Evolutionary conservation across 2,888 invertebrate species (phyloP).

Genomic region (Busseola fusca): DNA sequence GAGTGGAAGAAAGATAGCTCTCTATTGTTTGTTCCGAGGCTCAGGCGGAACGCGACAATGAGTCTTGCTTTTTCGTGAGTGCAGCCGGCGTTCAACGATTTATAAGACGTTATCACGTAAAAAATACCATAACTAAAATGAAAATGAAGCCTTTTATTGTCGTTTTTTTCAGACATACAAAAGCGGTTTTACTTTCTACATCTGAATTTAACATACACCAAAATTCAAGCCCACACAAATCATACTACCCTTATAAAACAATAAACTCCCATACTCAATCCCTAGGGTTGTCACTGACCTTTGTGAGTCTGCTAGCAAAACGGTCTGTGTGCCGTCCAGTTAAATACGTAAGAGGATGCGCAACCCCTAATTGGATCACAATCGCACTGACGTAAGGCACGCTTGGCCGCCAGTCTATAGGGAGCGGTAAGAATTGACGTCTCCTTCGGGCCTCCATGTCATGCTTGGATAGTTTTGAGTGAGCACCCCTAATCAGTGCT

Average conservation of each 20-base stretch:
- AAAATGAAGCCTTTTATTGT: background rate
- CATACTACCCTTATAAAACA: conserved; percentile 57
- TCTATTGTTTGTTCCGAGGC: too few species aligned
- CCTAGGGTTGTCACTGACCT: conserved; percentile 62
- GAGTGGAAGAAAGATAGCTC: too few species aligned
- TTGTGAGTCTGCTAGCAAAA: conserved; percentile 68
- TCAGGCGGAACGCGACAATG: too few species aligned
- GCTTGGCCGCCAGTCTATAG: conserved; percentile 71
- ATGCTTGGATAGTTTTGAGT: conserved; percentile 71
- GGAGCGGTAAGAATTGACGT: conserved; percentile 71
- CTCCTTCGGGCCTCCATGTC: conserved; percentile 70
- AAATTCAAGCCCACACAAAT: conserved; percentile 29
- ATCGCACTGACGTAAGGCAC: conserved; percentile 81
- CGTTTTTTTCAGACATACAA: background rate
- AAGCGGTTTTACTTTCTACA: background rate
- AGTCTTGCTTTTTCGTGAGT: too few species aligned
- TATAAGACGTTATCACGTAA: too few species aligned
- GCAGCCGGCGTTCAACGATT: too few species aligned
- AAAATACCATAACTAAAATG: too few species aligned
- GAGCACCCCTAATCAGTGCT: conserved; percentile 63
- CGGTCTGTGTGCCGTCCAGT: conserved; percentile 80
- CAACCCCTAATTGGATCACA: conserved; percentile 86
- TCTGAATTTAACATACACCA: background rate
- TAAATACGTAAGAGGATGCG: conserved; percentile 85
- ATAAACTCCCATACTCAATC: conserved; percentile 57